Conservation (phyloP, 2,797 vertebrate genomes). For the Catamblyrhynchus diadema region DNA sequence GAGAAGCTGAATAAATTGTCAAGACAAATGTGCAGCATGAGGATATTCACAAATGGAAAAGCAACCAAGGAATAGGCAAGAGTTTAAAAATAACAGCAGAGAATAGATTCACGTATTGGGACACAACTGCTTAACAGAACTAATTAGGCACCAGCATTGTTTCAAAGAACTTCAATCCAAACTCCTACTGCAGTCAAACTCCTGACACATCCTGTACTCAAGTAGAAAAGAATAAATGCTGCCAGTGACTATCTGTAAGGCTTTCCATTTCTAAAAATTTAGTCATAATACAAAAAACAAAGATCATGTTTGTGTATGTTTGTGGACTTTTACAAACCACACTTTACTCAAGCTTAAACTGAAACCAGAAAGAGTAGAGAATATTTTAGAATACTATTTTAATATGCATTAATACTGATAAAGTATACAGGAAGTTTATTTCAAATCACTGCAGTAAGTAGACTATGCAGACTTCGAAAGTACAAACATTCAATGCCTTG, state of each 20-base stretch:
- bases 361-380: background rate
- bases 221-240: background rate
- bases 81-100: conserved; percentile 7
- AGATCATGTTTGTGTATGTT: background rate
- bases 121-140: background rate
- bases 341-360: background rate
- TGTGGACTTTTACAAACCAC: background rate
- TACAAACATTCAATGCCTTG: background rate
- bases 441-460: background rate
- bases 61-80: background rate
- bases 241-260: background rate
- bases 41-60: background rate
- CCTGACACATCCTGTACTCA: background rate
- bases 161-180: background rate
- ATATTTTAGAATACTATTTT: background rate
- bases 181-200: background rate
- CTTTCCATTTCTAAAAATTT: background rate
- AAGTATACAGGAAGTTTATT: background rate
- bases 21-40: background rate
- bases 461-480: background rate
- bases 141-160: background rate
- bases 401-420: background rate
- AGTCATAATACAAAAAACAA: background rate
- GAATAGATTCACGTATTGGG: background rate
- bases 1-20: background rate